Conservation (phyloP, 2,797 vertebrate species). For the Oreortyx pictus region DNA sequence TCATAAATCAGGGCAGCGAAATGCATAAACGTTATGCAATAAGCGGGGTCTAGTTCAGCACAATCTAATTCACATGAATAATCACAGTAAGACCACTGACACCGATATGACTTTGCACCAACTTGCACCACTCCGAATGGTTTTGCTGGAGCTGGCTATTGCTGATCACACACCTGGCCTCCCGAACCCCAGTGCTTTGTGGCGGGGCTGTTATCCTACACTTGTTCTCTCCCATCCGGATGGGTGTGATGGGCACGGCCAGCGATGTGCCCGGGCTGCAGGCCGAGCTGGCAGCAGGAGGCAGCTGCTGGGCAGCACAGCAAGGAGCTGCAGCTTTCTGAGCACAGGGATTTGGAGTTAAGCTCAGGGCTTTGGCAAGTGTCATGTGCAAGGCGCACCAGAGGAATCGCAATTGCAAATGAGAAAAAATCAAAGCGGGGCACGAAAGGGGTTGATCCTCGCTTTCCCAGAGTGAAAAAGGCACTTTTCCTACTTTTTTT, state of each 20-base stretch:
- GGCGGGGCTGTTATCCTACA: not conserved
- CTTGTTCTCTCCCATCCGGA: not conserved
- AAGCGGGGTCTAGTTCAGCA: not conserved
- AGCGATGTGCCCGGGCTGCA: not conserved
- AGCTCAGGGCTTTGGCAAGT: slow-evolving; percentile 29
- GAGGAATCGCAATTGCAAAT: not conserved
- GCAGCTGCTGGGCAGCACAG: slow-evolving; percentile 15
- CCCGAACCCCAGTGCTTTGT: not conserved
- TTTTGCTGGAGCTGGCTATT: slow-evolving; percentile 6
- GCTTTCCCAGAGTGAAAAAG: not conserved
- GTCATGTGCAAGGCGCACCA: fast-evolving
- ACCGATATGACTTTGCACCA: slow-evolving; percentile 10
- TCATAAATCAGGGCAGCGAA: not conserved
- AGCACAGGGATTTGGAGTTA: slow-evolving; percentile 48
- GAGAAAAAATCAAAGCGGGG: not conserved
- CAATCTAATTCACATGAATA: slow-evolving; percentile 25
- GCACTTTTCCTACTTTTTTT: not conserved
- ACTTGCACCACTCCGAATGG: slow-evolving; percentile 34
- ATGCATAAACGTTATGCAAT: slow-evolving; percentile 11
- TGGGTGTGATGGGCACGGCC: fast-evolving
- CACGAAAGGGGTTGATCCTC: not conserved
- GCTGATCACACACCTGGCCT: slow-evolving; percentile 34
- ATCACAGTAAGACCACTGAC: slow-evolving; percentile 55
- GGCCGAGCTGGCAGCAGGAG: not conserved
- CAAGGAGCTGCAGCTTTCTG: not conserved